Evolutionary conservation across 2,888 invertebrate species (phyloP).

Genomic region (Prosapia bicincta): DNA sequence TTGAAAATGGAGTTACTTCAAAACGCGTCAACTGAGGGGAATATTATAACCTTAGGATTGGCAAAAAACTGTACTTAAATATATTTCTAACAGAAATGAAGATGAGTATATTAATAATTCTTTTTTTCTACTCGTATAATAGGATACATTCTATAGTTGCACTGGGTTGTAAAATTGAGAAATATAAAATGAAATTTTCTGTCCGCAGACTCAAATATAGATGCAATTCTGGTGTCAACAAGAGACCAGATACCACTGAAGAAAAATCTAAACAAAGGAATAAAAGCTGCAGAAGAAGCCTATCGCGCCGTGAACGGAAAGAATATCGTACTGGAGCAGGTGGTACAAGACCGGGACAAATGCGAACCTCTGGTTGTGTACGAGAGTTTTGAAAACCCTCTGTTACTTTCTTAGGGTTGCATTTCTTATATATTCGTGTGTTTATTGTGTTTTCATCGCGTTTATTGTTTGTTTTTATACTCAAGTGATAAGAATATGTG

Average conservation of each 20-base stretch:
- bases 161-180: no score
- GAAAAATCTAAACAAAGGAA: background rate
- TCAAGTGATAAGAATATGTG: background rate
- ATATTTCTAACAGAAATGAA: no score
- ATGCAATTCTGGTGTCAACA: background rate
- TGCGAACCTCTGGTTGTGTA: background rate
- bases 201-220: background rate
- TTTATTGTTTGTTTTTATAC: background rate
- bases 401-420: background rate
- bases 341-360: background rate
- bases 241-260: background rate
- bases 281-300: background rate
- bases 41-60: no score
- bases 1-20: no score
- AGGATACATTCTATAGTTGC: no score
- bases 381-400: background rate
- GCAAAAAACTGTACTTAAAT: no score
- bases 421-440: background rate
- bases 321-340: background rate
- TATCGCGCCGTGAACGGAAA: background rate
- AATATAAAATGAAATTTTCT: no score
- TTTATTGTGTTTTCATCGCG: background rate
- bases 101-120: no score
- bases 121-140: no score
- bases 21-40: no score